Evolutionary conservation across 1,140 invertebrate genomes (phyloP).

Genomic region (Oreohelix idahoensis): DNA sequence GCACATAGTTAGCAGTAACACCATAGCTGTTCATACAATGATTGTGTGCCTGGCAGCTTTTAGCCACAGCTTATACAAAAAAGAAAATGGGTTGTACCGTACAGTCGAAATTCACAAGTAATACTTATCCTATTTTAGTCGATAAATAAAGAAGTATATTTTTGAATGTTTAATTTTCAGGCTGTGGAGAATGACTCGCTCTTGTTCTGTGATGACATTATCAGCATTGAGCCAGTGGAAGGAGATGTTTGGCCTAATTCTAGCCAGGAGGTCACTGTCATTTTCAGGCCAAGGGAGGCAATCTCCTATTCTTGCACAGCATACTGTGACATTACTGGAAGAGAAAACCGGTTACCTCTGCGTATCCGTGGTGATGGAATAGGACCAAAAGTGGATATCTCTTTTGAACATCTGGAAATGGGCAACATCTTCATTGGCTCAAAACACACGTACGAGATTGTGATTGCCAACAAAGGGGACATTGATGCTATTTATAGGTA

Average conservation of each 20-base stretch:
- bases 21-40: no score
- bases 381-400: conserved; percentile 72
- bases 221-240: conserved; percentile 72
- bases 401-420: conserved; percentile 70
- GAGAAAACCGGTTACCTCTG: conserved; percentile 70
- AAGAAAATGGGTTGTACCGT: no score
- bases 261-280: conserved; percentile 65
- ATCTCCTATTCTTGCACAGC: conserved; percentile 68
- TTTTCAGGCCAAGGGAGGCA: conserved; percentile 72
- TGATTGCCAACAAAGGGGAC: conserved; percentile 72
- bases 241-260: conserved; percentile 74
- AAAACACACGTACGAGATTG: conserved; percentile 71
- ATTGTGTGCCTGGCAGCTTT: no score
- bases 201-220: conserved; percentile 71
- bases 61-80: no score
- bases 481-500: conserved; percentile 72
- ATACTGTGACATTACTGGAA: conserved; percentile 72
- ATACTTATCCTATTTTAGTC: no score
- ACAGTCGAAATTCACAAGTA: no score
- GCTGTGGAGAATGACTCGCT: conserved; percentile 65
- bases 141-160: neutral
- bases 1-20: no score
- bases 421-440: conserved; percentile 73
- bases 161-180: conserved; percentile 45
- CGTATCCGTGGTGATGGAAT: conserved; percentile 70